Conservation (phyloP, 2,797 vertebrate species). For the Myotis findleyi region DNA sequence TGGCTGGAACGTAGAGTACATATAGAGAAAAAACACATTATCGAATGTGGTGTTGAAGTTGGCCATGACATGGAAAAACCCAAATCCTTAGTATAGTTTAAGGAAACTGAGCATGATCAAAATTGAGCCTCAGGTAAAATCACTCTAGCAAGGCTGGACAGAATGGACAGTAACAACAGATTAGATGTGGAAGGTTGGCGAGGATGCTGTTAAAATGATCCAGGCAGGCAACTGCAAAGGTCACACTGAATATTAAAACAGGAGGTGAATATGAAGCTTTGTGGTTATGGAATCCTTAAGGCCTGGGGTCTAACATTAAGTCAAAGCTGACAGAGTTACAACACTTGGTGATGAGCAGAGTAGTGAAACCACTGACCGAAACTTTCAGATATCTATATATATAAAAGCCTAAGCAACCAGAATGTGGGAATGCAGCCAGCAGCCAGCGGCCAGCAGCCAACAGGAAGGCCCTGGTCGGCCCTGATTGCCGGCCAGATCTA, state of each 20-base stretch:
- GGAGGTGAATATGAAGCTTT: not conserved
- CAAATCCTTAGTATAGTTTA: not conserved
- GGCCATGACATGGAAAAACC: not conserved
- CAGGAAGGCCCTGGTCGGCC: too few relatives aligned
- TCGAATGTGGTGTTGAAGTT: not conserved
- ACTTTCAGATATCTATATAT: not conserved
- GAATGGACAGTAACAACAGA: not conserved
- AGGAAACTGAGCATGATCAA: not conserved
- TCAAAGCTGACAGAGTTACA: not conserved
- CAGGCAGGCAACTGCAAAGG: not conserved
- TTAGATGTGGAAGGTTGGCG: not conserved
- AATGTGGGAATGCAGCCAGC: too few relatives aligned
- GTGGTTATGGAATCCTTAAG: not conserved
- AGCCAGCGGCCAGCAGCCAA: too few relatives aligned
- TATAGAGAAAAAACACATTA: not conserved
- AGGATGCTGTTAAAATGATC: not conserved
- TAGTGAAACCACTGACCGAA: not conserved
- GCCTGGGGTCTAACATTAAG: not conserved
- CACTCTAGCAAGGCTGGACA: not conserved
- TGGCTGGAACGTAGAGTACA: not conserved
- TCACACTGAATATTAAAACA: not conserved
- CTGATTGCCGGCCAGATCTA: too few relatives aligned
- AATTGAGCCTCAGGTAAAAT: not conserved
- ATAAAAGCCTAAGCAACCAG: too few relatives aligned
- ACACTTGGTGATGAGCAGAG: not conserved